These are phyloP conservation scores for Nemapogon koenigi DNA, from an alignment of 2,888 invertebrate genomes.

Conservation along the genomic window DNA sequence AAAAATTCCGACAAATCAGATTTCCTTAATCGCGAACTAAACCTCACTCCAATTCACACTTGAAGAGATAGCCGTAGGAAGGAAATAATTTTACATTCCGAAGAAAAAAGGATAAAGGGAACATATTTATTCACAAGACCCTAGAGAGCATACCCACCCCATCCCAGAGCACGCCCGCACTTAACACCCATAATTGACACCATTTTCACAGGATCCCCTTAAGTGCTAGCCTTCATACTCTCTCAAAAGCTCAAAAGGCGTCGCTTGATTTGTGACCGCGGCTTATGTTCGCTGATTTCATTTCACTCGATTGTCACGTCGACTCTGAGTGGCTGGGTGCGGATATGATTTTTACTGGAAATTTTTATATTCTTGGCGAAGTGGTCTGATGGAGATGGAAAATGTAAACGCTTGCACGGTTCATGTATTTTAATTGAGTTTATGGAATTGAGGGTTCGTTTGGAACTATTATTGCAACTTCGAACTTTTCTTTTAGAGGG, in stretches of 20 bases:
- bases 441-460: too few relatives aligned
- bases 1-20: too few relatives aligned
- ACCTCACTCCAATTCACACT: background rate
- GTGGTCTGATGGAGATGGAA: background rate
- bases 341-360: slow-evolving; percentile 44
- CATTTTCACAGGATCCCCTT: slow-evolving; percentile 48
- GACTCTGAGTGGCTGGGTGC: slow-evolving; percentile 41
- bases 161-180: slow-evolving; percentile 29
- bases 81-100: background rate
- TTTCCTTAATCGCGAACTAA: too few relatives aligned
- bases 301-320: slow-evolving; percentile 56
- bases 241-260: slow-evolving; percentile 33
- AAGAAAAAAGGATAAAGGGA: slow-evolving; percentile 1
- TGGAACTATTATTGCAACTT: too few relatives aligned
- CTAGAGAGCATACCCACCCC: slow-evolving; percentile 9
- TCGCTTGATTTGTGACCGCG: slow-evolving; percentile 43
- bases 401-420: too few relatives aligned
- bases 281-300: slow-evolving; percentile 60
- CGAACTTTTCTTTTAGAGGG: too few relatives aligned
- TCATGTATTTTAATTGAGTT: too few relatives aligned
- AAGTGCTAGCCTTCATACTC: slow-evolving; percentile 43
- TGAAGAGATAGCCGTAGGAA: background rate
- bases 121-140: slow-evolving; percentile 7
- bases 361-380: background rate
- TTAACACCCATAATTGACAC: slow-evolving; percentile 60